These are phyloP conservation scores for Etheostoma perlongum DNA, from an alignment of 2,797 vertebrate species.

Conservation along the genomic window DNA sequence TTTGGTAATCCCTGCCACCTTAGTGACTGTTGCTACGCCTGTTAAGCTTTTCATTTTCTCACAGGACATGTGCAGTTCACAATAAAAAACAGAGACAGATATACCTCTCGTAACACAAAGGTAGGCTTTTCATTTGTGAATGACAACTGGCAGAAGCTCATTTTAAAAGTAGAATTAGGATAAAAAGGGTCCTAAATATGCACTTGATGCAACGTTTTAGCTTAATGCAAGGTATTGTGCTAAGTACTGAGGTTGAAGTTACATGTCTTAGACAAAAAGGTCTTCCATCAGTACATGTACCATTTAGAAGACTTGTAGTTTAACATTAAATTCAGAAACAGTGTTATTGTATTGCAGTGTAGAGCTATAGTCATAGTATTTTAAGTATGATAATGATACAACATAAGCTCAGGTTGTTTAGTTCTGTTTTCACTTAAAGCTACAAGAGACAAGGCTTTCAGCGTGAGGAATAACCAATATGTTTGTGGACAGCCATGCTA, in stretches of 20 bases:
- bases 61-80: background rate
- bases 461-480: no score
- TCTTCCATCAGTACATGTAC: background rate
- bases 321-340: no score
- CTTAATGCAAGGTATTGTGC: background rate
- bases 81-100: background rate
- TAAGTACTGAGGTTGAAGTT: background rate
- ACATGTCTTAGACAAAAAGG: no score
- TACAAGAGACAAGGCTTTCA: background rate
- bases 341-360: background rate
- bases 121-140: background rate
- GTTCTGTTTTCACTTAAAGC: background rate
- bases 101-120: background rate
- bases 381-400: no score
- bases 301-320: background rate
- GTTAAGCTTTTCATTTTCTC: conserved; percentile 17
- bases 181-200: background rate
- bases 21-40: background rate
- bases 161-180: background rate
- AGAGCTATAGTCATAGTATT: background rate
- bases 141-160: no score
- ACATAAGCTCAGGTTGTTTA: no score
- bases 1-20: conserved; percentile 15
- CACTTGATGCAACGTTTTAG: background rate
- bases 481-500: background rate